Percentiles rank a stretch among this genome's conserved stretches.
Conservation (phyloP, 2,113 vertebrate genomes). For the Benitochromis conjunctus region DNA sequence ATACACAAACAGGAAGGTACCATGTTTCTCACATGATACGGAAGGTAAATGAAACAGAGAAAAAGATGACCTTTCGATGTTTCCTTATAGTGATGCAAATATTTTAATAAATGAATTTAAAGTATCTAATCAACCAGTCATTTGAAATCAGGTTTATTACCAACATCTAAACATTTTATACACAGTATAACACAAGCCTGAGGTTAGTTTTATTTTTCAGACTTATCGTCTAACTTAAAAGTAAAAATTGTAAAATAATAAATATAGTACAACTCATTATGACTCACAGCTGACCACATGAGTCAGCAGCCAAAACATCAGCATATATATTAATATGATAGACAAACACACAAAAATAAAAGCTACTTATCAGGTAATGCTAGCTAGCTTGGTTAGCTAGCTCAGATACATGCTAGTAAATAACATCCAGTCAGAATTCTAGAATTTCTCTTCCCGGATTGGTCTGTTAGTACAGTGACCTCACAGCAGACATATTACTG, state of each 20-base stretch:
- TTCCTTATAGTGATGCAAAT: background rate
- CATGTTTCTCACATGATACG: background rate
- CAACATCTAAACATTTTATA: background rate
- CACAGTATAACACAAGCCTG: background rate
- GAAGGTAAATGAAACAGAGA: background rate
- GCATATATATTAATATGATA: background rate
- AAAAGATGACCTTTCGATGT: accelerated
- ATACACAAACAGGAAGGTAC: background rate
- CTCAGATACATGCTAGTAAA: background rate
- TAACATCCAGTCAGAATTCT: background rate
- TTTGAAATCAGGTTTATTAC: background rate
- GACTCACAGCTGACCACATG: background rate
- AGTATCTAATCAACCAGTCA: background rate
- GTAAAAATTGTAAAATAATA: background rate
- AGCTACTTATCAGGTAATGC: background rate
- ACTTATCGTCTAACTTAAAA: background rate
- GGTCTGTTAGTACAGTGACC: background rate
- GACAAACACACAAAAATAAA: background rate
- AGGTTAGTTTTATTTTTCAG: background rate
- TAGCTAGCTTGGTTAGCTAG: background rate
- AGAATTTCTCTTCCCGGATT: background rate
- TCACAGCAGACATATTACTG: background rate
- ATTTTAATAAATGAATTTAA: background rate
- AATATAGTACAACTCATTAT: background rate
- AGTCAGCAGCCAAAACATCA: background rate